Base-by-base conservation (phyloP, 2,888 invertebrate species). In the Pecten maximus region DNA sequence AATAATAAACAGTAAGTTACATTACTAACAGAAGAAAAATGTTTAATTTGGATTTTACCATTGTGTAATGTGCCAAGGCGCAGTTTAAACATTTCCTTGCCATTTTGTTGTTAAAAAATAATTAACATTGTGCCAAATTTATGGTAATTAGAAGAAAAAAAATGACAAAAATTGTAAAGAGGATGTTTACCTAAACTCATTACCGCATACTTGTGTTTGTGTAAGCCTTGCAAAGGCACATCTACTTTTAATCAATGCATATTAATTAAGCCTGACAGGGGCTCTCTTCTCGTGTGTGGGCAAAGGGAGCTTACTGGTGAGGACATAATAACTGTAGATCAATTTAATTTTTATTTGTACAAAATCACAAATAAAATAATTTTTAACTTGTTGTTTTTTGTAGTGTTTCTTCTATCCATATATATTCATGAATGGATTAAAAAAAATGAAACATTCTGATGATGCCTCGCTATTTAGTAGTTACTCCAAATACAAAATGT, bases 311-410 rank as follows among this genome's bases (percentile, higher is more conserved):
- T 74, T 74, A 74, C 74, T 74, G 74, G 35, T 28, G 15, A 74
- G 74, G 74, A 28, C 28, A 74, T 74, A 74, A 74, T 28, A 74
- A 74, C 16, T 74, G 74, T 74, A 74, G 74, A 74, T 74, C 74
- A 74, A 74, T 35, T 74, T 74, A 74, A 74, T 74, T 74, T 74
- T 74, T 74, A 74, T 74, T 74, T 74, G 74, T 74, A 74, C 74
- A 74, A 74, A 74, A 74, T 74, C 74, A 74, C 74, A 74, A 74
- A 74, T 74, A 74, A 74, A 74, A 74, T 74, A 74, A 74, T 74
- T 74, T 74, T 74, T 74, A 74, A 74, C 74, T 74, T 74, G 74
- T 74, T 28, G 15, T 35, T 74, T 19, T 74, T 60, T 60, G 60
- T 60, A 35, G 15, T 74, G 74, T 35, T 2, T 35, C 44, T 44